Base-by-base conservation (phyloP, 1,140 invertebrate genomes). In the Macrosteles quadrilineatus region DNA sequence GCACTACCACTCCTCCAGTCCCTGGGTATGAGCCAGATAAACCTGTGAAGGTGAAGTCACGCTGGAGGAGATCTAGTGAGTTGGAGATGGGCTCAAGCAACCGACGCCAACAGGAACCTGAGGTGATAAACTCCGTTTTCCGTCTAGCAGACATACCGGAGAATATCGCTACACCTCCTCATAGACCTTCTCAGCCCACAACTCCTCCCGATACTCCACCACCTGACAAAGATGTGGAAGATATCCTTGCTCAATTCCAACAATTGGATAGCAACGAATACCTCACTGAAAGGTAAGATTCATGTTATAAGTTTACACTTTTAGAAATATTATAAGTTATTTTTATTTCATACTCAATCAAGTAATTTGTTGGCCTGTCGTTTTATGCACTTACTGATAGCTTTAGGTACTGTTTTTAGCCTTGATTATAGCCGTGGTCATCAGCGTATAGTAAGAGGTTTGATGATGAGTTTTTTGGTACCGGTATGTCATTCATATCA, bases 21-120 rank as follows among this genome's bases (percentile, higher is more conserved):
- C 66, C 29, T 4, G 57, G 59, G 4, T 75, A 72, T 36, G 84
- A 85, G 40, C 78, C 80, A 3, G 85, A 86, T 43, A 90, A 88
- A 81, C 91, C 90, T 1, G 89, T 92, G 4, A 94, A 94, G 83
- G 91, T 95, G 0, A 95, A 95, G 79, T 93, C 92, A 3, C 82
- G 92, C 27, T 95, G 93, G 92, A 80, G 92, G 59, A 80, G 91
- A 70, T 91, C 89, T 0, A 93, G 91, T 81, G 92, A 95, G 79
- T 81, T 93, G 45, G 92, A 95, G 80, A 89, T 90, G 87, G 85
- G 86, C 17, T 82, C 84, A 65, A 74, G 50, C 1, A 25, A 30
- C 31, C 32, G 59, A 50, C 57, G 47, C 47, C 30, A 29, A 19
- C 43, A 40, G 21, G 40, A 63, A 11, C 19, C 63, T 2, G 68